Base-by-base conservation (phyloP, 1,140 invertebrate species). In the Aphidius ervi region DNA sequence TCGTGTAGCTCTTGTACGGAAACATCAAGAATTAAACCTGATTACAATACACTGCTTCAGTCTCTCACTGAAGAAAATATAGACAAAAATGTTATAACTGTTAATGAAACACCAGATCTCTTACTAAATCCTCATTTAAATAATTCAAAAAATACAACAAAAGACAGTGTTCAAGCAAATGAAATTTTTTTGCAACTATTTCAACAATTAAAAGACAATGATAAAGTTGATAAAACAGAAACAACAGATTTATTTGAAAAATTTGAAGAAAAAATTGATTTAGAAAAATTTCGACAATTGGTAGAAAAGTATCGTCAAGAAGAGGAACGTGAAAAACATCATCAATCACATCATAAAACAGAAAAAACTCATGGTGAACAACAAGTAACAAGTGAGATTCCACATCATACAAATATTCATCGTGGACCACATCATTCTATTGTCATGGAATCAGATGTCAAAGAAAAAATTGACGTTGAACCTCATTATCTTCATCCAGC, bases 1-100 rank as follows among this genome's bases (percentile, higher is more conserved):
- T 83, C 82, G 9, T 87, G 86, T 71, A 81, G 80, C 53, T 82
- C 83, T 0, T 87, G 86, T 68, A 69, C 73, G 57, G 78, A 81
- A 46, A 78, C 69, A 0, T 77, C 77, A 0, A 74, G 69, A 42
- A 79, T 80, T 57, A 80, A 81, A 10, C 70, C 76, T 0, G 77
- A 81, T 9, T 76, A 79, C 59, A 78, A 75, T 43, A 77, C 68
- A 4, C 52, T 79, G 0, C 67, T 80, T 0, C 77, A 77, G 5
- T 70, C 75, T 0, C 52, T 79, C 4, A 56, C 69, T 1, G 69
- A 76, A 3, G 74, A 76, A 16, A 74, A 68, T 9, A 58, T 76
- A 3, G 75, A 77, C 47, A 76, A 77, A 31, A 79, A 73, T 48
- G 68, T 71, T 0, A 77, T 74, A 47, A 61, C 68, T 0, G 64